These are phyloP conservation scores for Galagoides demidoff DNA, from an alignment of 2,797 vertebrate species.

Conservation along the genomic window DNA sequence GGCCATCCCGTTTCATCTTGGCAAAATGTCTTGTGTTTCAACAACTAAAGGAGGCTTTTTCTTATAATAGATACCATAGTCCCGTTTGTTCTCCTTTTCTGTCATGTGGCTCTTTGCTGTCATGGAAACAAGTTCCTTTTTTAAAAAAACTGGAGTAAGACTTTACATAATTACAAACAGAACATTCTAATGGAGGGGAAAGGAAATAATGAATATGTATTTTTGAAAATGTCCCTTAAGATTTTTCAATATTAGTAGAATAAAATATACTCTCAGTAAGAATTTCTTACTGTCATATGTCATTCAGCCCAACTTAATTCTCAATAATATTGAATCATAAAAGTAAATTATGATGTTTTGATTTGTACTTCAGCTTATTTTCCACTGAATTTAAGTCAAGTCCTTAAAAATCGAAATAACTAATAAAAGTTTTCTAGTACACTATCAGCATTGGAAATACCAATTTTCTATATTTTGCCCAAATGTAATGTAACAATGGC, in stretches of 20 bases:
- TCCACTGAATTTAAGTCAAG: conserved; percentile 21
- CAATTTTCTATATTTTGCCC: conserved; percentile 31
- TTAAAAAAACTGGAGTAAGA: conserved; percentile 68
- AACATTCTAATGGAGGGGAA: conserved; percentile 1
- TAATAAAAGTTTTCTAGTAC: not conserved
- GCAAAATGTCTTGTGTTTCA: conserved; percentile 59
- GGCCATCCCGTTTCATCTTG: conserved; percentile 48
- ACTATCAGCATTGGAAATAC: not conserved
- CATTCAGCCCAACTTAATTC: conserved; percentile 58
- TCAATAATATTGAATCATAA: conserved; percentile 38
- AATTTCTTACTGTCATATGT: not conserved
- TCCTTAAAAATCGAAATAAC: conserved; percentile 35
- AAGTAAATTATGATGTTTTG: conserved; percentile 54
- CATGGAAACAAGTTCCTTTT: conserved; percentile 78
- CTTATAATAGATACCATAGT: conserved; percentile 64
- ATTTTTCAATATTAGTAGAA: conserved; percentile 2
- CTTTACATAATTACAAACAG: conserved; percentile 64
- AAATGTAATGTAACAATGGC: conserved; percentile 35
- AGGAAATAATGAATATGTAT: not conserved
- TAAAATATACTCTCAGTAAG: conserved; percentile 59
- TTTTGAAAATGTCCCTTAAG: conserved; percentile 54
- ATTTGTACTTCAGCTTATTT: not conserved
- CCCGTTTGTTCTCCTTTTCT: not conserved
- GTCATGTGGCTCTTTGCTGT: conserved; percentile 66
- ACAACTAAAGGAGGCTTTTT: conserved; percentile 52